phyloP scores from a whole-genome alignment of 2,797 vertebrate species.

The Sternarchorhynchus goeldii region DNA sequence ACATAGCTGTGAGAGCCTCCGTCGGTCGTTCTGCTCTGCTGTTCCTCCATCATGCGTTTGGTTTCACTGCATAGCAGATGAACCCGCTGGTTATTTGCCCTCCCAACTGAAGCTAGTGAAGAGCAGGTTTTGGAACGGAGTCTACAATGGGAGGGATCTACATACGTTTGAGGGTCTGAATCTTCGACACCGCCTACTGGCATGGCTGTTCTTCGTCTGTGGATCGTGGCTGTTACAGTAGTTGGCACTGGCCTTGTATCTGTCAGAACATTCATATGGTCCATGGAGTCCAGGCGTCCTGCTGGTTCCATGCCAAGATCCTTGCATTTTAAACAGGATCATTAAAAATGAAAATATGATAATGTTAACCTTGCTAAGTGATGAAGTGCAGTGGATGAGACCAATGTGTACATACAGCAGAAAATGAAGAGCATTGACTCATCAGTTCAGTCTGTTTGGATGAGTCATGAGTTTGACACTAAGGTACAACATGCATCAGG shows the following conservation, averaged over 20 bases:
- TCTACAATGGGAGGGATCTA: too few species aligned
- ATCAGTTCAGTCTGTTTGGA: neutral
- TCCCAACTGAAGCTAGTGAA: neutral
- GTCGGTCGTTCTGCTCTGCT: neutral
- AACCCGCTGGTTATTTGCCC: neutral
- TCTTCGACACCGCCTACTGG: neutral
- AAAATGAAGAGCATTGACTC: constrained; percentile 13
- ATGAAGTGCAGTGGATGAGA: neutral
- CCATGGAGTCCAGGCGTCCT: neutral
- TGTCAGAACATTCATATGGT: neutral
- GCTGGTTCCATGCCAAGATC: neutral
- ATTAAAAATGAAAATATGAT: constrained; percentile 1
- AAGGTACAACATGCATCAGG: too few species aligned
- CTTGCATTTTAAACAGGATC: neutral
- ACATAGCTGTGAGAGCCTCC: constrained; percentile 75
- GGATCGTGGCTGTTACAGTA: neutral
- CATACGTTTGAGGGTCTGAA: neutral
- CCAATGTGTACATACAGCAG: neutral
- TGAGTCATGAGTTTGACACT: neutral
- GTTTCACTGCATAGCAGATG: neutral
- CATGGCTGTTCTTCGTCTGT: neutral
- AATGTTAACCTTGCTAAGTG: neutral
- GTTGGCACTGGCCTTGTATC: neutral
- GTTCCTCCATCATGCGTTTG: neutral
- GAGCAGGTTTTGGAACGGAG: too few species aligned